Evolutionary conservation across 2,797 vertebrate species (phyloP), one percentile per base, ranked within the genome.

Genomic region (Margarornis squamiger): DNA sequence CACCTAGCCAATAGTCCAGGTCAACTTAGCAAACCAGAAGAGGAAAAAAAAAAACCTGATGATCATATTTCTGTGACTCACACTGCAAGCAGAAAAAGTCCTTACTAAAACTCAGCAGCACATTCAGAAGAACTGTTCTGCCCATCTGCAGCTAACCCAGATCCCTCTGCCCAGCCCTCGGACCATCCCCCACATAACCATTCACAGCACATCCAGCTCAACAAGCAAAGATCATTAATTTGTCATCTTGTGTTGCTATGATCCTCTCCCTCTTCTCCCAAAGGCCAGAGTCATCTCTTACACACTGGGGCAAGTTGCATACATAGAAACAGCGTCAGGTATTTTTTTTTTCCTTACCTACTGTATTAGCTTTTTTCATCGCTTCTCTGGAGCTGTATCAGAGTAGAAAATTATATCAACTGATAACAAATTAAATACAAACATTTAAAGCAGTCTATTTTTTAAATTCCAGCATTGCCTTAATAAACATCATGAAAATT

Each of bases 261-360:
- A 75, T 14, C 6, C 27, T 81, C 48, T 7, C 8, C 15, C 29
- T 23, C 29, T 75, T 52, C 48, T 92, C 36, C 41, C 5, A 10
- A 20, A 7, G 54, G 17, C 12, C 29, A 59, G 24, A 65, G 32
- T 13, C 12, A 65, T 39, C 54, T 66, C 8, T 59, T 26, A 71
- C n/a, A 78, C 32, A 36, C 43, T 27, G 0, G 1, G 34, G 6
- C 41, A 77, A 22, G 32, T 0, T 57, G 39, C 2, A 10, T 1
- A 62, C 5, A 15, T 6, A 74, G 4, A 48, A 68, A 82, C 12
- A 78, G 49, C 18, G 55, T 45, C 46, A 48, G 3, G 2, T 17
- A 6, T 21, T 45, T 11, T 43, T 11, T 43, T n/a, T 34, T 57
- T 29, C 30, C 29, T 70, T 57, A 82, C 73, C 29, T 79, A 41